A percentile compares a stretch with the other conserved stretches of the same genome.
phyloP scores from a whole-genome alignment of 2,113 vertebrate genomes.

The Atrichornis clamosus region DNA sequence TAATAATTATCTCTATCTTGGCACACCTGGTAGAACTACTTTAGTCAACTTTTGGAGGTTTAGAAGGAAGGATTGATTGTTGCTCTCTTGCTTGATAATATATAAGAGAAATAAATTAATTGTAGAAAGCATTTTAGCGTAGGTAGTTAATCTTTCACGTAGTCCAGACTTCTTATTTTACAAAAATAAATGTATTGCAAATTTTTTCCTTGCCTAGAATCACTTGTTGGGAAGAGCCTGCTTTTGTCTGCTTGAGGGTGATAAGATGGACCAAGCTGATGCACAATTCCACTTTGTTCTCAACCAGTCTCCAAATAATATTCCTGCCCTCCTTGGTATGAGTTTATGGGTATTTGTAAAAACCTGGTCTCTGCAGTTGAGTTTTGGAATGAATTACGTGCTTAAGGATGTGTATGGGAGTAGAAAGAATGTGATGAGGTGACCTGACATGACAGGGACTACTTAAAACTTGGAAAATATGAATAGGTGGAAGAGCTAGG shows the following conservation, averaged over 20 bases:
- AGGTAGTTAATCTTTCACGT: not conserved
- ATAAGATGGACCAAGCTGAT: slow-evolving; percentile 99
- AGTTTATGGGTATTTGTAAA: not conserved
- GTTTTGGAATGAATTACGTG: not conserved
- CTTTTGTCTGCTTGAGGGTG: slow-evolving; percentile 97
- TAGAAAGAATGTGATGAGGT: not conserved
- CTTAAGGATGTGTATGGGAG: not conserved
- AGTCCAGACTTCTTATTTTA: not conserved
- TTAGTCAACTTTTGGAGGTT: not conserved
- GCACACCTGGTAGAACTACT: not conserved
- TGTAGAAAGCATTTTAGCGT: not conserved
- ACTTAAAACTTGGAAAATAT: not conserved
- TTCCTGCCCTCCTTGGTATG: slow-evolving; percentile 93
- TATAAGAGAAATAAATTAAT: not conserved
- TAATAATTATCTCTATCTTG: not conserved
- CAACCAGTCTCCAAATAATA: slow-evolving; percentile 98
- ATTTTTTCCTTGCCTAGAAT: slow-evolving; percentile 79
- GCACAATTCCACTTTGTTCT: slow-evolving; percentile 99
- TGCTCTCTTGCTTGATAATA: not conserved
- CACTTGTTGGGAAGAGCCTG: slow-evolving; percentile 97
- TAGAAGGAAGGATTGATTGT: not conserved
- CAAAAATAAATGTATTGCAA: not conserved
- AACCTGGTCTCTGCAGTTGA: not conserved
- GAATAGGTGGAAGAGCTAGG: not conserved
- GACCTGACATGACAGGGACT: not conserved